These are phyloP conservation scores for Periparus ater DNA, from an alignment of 2,797 vertebrate species.

Conservation along the genomic window DNA sequence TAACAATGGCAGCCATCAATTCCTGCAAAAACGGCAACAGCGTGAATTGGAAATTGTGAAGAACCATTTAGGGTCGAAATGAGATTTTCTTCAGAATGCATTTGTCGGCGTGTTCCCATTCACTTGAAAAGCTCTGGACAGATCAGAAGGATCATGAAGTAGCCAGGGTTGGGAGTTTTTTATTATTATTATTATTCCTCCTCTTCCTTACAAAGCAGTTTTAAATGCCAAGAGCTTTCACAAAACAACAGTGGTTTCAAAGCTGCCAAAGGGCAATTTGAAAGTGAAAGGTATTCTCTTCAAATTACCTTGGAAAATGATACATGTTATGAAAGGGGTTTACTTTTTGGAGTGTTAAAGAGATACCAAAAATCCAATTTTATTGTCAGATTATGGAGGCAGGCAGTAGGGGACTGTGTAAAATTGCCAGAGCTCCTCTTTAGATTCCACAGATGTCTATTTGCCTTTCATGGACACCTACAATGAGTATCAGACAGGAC, in stretches of 20 bases:
- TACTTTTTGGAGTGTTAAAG: slow-evolving; percentile 27
- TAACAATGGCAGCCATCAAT: slow-evolving; percentile 75
- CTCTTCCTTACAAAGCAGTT: not conserved
- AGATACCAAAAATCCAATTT: slow-evolving; percentile 38
- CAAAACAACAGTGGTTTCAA: slow-evolving; percentile 16
- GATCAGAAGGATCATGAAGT: slow-evolving; percentile 38
- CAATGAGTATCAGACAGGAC: not conserved
- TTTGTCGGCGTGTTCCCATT: slow-evolving; percentile 15
- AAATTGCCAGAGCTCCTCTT: slow-evolving; percentile 8
- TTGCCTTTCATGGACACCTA: not conserved
- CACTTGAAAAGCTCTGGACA: slow-evolving; percentile 48
- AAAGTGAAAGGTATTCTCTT: slow-evolving; percentile 48
- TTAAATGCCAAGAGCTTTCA: slow-evolving; percentile 49
- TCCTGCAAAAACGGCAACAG: slow-evolving; percentile 67
- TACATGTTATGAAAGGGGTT: not conserved
- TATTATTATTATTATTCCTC: not conserved
- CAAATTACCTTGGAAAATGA: slow-evolving; percentile 48
- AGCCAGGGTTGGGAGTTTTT: not conserved
- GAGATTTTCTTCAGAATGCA: slow-evolving; percentile 64
- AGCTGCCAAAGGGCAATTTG: slow-evolving; percentile 32
- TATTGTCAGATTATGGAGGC: not conserved
- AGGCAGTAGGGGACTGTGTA: not conserved
- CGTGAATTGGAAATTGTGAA: slow-evolving; percentile 69
- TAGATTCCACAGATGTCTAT: not conserved
- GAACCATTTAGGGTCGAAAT: slow-evolving; percentile 57